Conservation (phyloP, 1,140 invertebrate genomes). For the Temnothorax curvispinosus region DNA sequence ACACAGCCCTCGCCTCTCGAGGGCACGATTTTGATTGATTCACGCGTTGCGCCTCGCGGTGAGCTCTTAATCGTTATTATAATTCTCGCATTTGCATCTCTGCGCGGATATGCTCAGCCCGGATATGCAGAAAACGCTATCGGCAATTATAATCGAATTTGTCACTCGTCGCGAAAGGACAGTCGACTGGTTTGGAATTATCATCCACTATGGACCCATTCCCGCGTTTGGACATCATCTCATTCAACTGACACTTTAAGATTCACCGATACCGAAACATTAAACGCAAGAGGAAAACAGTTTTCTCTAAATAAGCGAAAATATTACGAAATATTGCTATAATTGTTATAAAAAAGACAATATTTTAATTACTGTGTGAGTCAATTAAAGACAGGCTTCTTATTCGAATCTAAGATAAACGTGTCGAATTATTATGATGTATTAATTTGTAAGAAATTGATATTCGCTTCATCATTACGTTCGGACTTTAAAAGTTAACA, state of each 20-base stretch:
- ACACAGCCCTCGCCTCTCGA: slow-evolving; percentile 49
- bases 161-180: background rate
- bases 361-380: background rate
- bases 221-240: background rate
- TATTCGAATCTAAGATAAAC: background rate
- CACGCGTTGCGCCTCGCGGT: slow-evolving; percentile 27
- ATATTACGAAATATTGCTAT: background rate
- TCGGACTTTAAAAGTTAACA: background rate
- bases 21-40: slow-evolving; percentile 57
- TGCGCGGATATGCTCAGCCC: background rate
- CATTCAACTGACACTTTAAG: background rate
- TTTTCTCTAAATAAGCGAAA: background rate
- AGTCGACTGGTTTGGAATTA: background rate
- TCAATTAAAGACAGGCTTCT: background rate
- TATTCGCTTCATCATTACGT: background rate
- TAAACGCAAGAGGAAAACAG: background rate
- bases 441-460: background rate
- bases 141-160: slow-evolving; percentile 42
- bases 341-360: background rate
- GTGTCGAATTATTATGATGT: background rate
- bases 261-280: background rate
- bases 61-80: slow-evolving; percentile 57
- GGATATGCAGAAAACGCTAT: slow-evolving; percentile 16
- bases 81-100: slow-evolving; percentile 56
- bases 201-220: background rate